These are phyloP conservation scores for Ophonus ardosiacus DNA, from an alignment of 2,888 invertebrate species.

Conservation along the genomic window DNA sequence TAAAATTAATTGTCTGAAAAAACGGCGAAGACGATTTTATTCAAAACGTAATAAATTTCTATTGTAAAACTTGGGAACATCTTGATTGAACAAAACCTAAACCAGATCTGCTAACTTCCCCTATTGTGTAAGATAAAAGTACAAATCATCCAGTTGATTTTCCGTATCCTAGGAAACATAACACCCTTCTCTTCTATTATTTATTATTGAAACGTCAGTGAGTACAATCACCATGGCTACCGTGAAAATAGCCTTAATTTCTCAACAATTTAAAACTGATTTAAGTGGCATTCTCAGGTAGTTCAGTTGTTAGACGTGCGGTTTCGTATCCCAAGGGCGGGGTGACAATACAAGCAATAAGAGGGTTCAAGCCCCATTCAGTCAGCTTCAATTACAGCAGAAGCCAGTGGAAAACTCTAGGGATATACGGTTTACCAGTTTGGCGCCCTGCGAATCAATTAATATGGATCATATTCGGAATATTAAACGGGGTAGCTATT, in stretches of 20 bases:
- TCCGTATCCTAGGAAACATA: slow-evolving; percentile 26
- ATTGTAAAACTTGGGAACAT: too few relatives aligned
- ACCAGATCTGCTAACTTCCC: too few relatives aligned
- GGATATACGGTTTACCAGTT: slow-evolving; percentile 14
- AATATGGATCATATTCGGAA: background rate
- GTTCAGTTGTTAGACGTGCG: background rate
- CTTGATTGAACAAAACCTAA: too few relatives aligned
- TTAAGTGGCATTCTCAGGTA: slow-evolving; percentile 1
- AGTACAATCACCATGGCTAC: slow-evolving; percentile 12
- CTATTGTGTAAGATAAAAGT: background rate
- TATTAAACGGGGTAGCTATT: background rate
- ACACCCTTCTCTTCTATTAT: slow-evolving; percentile 23
- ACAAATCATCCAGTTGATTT: slow-evolving; percentile 5
- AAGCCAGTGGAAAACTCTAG: slow-evolving; percentile 22
- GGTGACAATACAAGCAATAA: slow-evolving; percentile 34
- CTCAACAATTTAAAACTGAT: slow-evolving; percentile 47
- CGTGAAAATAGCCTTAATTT: slow-evolving; percentile 38
- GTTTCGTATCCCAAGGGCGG: slow-evolving; percentile 17
- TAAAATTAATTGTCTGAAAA: too few relatives aligned
- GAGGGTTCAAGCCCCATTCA: slow-evolving; percentile 8
- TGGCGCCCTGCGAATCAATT: slow-evolving; percentile 6
- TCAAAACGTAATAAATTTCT: too few relatives aligned
- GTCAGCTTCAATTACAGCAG: slow-evolving; percentile 28
- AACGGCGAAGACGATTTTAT: too few relatives aligned
- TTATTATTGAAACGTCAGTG: slow-evolving; percentile 38